phyloP scores from a whole-genome alignment of 2,797 vertebrate species.

The Aldrovandia affinis region DNA sequence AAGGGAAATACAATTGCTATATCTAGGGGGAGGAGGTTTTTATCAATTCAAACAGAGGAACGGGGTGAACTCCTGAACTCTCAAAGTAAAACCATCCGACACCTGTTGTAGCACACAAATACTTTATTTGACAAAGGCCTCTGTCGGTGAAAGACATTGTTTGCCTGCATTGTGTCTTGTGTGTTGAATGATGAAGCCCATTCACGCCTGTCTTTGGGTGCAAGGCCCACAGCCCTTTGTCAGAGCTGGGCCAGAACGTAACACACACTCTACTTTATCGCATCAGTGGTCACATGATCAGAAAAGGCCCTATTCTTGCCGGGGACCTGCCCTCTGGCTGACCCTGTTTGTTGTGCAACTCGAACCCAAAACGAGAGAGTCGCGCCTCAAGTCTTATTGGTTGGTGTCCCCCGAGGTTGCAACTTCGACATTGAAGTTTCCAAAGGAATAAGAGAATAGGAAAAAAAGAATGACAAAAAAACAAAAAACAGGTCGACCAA shows the following conservation, averaged over 20 bases:
- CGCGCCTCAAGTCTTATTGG: conserved; percentile 54
- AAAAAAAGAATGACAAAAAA: conserved; percentile 21
- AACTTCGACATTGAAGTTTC: conserved; percentile 52
- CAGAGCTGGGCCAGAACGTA: conserved; percentile 28
- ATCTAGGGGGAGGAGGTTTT: background rate
- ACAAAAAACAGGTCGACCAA: background rate
- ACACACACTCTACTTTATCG: conserved; percentile 28
- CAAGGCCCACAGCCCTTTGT: background rate
- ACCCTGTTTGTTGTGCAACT: conserved; percentile 67
- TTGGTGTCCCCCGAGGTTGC: conserved; percentile 53
- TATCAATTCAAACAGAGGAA: background rate
- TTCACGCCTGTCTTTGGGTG: conserved; percentile 5
- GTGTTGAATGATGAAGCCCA: background rate
- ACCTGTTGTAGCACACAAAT: conserved; percentile 21
- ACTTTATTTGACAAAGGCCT: conserved; percentile 14
- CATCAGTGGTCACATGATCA: conserved; percentile 25
- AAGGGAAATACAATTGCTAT: too few relatives aligned
- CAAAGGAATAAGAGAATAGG: conserved; percentile 47
- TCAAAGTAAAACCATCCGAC: conserved; percentile 20
- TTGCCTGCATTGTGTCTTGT: conserved; percentile 13
- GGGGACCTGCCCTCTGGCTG: conserved; percentile 61
- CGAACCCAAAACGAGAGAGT: conserved; percentile 59
- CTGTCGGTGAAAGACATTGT: conserved; percentile 19
- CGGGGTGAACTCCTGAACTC: conserved; percentile 15
- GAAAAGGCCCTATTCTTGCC: conserved; percentile 27